A percentile compares a stretch with the other conserved stretches of the same genome.
phyloP scores from a whole-genome alignment of 1,140 invertebrate species.

The Belonocnema kinseyi region DNA sequence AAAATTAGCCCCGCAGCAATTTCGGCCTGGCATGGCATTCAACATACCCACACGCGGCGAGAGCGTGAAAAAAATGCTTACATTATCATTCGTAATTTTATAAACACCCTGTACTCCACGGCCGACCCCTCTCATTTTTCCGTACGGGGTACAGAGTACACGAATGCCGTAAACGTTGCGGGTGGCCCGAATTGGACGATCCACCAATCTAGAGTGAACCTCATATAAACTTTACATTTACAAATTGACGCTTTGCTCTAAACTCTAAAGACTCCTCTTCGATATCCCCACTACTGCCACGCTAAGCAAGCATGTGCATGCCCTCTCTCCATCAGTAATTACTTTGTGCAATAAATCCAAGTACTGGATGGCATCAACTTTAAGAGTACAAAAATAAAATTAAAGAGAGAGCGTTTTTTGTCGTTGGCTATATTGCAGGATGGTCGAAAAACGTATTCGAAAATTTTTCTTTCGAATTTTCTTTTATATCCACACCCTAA shows the following conservation, averaged over 20 bases:
- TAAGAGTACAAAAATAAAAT: too few relatives aligned
- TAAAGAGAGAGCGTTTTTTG: too few relatives aligned
- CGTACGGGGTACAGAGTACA: not conserved
- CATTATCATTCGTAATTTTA: constrained; percentile 76
- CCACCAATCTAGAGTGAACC: not conserved
- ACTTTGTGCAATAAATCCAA: too few relatives aligned
- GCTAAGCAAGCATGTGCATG: too few relatives aligned
- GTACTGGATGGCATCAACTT: too few relatives aligned
- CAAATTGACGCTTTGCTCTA: not conserved
- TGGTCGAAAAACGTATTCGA: too few relatives aligned
- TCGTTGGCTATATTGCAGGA: too few relatives aligned
- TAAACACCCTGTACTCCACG: constrained; percentile 63
- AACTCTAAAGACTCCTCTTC: too few relatives aligned
- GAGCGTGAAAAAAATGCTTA: constrained; percentile 74
- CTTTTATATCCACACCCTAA: too few relatives aligned
- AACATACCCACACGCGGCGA: constrained; percentile 60
- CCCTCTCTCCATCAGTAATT: too few relatives aligned
- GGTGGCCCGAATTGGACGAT: constrained; percentile 61
- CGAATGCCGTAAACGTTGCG: constrained; percentile 59
- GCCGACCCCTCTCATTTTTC: constrained; percentile 42
- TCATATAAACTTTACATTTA: constrained; percentile 10
- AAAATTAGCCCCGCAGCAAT: constrained; percentile 71
- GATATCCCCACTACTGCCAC: too few relatives aligned
- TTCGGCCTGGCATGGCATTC: constrained; percentile 47
- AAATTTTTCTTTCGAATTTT: too few relatives aligned